Percentiles rank a stretch among this genome's conserved stretches.
Evolutionary conservation across 2,113 vertebrate species (phyloP).

Genomic region (Trachemys scripta): DNA sequence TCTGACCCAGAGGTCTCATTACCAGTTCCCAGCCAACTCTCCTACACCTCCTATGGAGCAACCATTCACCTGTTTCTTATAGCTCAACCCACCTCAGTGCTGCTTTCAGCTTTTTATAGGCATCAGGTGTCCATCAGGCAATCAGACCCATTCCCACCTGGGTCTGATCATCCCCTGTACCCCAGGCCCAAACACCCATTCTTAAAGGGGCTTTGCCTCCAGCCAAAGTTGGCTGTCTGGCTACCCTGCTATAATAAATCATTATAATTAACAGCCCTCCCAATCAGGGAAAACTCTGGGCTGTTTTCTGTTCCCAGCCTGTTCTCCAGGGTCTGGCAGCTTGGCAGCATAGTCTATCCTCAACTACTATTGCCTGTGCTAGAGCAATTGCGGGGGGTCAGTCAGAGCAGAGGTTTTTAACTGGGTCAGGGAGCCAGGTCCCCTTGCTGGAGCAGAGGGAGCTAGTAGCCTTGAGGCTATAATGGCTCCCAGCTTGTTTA

Average conservation of each 20-base stretch:
- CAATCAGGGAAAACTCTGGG: not conserved
- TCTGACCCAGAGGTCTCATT: no score
- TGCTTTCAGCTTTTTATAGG: not conserved
- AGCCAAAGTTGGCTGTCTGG: not conserved
- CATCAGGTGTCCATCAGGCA: not conserved
- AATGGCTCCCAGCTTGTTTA: not conserved
- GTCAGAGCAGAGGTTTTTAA: not conserved
- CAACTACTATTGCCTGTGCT: not conserved
- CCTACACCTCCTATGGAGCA: no score
- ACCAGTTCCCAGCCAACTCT: no score
- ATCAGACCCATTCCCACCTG: not conserved
- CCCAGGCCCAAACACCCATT: not conserved
- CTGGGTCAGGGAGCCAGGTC: not conserved
- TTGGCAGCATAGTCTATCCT: not conserved
- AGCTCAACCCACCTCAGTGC: no score
- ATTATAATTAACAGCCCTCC: not conserved
- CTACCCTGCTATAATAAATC: not conserved
- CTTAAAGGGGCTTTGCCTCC: not conserved
- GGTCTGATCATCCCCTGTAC: not conserved
- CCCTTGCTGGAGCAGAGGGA: not conserved
- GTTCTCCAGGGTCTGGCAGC: not conserved
- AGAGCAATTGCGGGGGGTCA: rapidly evolving
- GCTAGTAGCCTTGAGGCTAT: not conserved
- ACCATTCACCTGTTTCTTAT: not conserved
- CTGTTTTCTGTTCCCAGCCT: not conserved